These are phyloP conservation scores for Drosophila mettleri DNA, from an alignment of 2,888 invertebrate genomes.

Conservation along the genomic window DNA sequence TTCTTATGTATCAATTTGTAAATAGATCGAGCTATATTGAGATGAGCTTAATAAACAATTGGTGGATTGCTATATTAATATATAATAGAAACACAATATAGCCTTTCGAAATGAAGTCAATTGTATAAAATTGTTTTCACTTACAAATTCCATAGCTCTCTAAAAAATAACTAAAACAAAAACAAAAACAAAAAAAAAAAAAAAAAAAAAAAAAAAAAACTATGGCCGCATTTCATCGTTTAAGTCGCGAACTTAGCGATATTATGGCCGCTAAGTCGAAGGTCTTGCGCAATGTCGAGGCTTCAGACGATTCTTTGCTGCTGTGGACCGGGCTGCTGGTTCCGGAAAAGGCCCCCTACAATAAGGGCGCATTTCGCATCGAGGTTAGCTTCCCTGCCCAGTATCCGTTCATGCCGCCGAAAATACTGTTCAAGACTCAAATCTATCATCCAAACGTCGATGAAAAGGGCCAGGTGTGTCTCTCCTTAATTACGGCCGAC, in stretches of 20 bases:
- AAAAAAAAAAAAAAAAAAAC: slow-evolving; percentile 10
- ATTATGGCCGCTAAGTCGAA: slow-evolving; percentile 90
- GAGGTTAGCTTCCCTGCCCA: slow-evolving; percentile 99
- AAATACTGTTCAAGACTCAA: slow-evolving; percentile 99
- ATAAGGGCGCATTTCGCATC: slow-evolving; percentile 99
- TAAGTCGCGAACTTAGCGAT: slow-evolving; percentile 93
- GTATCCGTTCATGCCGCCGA: slow-evolving; percentile 99
- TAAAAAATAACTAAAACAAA: slow-evolving; percentile 20
- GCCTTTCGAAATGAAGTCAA: slow-evolving; percentile 35
- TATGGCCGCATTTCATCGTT: slow-evolving; percentile 80
- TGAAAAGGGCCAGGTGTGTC: slow-evolving; percentile 99
- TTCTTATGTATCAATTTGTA: slow-evolving; percentile 4
- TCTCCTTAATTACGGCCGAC: slow-evolving; percentile 98
- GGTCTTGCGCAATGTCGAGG: slow-evolving; percentile 96
- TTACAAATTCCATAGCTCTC: slow-evolving; percentile 27
- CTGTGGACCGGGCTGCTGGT: slow-evolving; percentile 98
- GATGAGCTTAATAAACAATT: slow-evolving; percentile 5
- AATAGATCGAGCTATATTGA: slow-evolving; percentile 3
- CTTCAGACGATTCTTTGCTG: slow-evolving; percentile 96
- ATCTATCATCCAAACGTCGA: slow-evolving; percentile 99
- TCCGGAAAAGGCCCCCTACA: slow-evolving; percentile 99
- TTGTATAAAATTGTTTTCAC: slow-evolving; percentile 31
- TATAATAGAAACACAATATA: slow-evolving; percentile 9
- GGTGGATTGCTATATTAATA: slow-evolving; percentile 4
- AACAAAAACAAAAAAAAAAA: slow-evolving; percentile 10